A percentile compares a stretch with the other conserved stretches of the same genome.
phyloP scores from a whole-genome alignment of 2,888 invertebrate species.

The Chrysopilus asiliformis region DNA sequence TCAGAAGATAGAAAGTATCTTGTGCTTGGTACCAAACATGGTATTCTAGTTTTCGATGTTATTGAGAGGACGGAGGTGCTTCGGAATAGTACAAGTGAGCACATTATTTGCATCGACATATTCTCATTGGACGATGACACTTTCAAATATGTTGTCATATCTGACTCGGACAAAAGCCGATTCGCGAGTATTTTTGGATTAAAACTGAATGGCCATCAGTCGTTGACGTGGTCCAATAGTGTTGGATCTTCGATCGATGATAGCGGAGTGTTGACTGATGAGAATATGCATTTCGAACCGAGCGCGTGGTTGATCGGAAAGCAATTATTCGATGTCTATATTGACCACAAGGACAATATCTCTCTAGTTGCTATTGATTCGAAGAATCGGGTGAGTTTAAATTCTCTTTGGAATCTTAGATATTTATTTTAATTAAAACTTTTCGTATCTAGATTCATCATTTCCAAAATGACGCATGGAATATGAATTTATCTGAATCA shows the following conservation, averaged over 20 bases:
- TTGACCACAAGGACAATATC: slow-evolving; percentile 15
- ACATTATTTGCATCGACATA: slow-evolving; percentile 29
- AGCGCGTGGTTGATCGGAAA: slow-evolving; percentile 25
- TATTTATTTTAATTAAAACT: too few relatives aligned
- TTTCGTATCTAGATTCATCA: too few relatives aligned
- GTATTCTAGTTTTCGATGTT: slow-evolving; percentile 27
- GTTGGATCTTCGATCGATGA: slow-evolving; percentile 16
- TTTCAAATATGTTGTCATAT: slow-evolving; percentile 29
- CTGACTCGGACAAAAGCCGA: slow-evolving; percentile 24
- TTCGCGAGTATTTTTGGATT: slow-evolving; percentile 28
- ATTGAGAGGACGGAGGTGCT: slow-evolving; percentile 19
- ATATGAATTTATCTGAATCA: too few relatives aligned
- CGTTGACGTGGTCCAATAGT: slow-evolving; percentile 24
- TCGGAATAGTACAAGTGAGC: slow-evolving; percentile 29
- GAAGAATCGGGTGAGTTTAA: slow-evolving; percentile 24
- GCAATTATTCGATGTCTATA: slow-evolving; percentile 22
- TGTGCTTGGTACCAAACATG: slow-evolving; percentile 30
- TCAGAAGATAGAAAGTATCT: slow-evolving; percentile 26
- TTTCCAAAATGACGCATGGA: too few relatives aligned
- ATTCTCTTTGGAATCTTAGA: too few relatives aligned
- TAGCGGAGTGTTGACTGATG: too few relatives aligned
- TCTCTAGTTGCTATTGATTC: slow-evolving; percentile 27
- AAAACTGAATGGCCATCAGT: slow-evolving; percentile 14
- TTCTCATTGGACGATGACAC: slow-evolving; percentile 23
- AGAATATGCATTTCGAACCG: slow-evolving; percentile 22